phyloP scores from a whole-genome alignment of 2,797 vertebrate genomes.

The Naso thynnoides region DNA sequence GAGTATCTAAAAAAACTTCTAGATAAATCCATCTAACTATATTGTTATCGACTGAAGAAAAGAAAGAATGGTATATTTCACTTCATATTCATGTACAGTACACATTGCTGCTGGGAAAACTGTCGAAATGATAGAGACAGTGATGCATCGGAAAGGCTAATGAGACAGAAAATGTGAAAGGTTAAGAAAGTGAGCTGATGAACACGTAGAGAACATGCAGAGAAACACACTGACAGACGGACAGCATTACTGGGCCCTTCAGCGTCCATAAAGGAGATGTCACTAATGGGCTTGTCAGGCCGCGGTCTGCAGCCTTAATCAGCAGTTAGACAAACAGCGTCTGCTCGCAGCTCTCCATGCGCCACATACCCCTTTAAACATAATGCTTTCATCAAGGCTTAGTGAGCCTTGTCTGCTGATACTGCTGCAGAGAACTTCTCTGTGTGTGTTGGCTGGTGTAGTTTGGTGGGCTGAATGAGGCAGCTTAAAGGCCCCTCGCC shows the following conservation, averaged over 20 bases:
- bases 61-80: not conserved
- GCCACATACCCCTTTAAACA: slow-evolving; percentile 49
- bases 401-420: slow-evolving; percentile 43
- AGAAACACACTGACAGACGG: slow-evolving; percentile 42
- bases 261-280: slow-evolving; percentile 68
- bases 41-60: too few relatives aligned
- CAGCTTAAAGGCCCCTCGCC: slow-evolving; percentile 44
- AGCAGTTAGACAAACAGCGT: slow-evolving; percentile 73
- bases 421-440: slow-evolving; percentile 12
- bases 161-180: slow-evolving; percentile 20
- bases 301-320: slow-evolving; percentile 70
- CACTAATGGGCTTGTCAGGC: slow-evolving; percentile 73
- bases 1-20: too few relatives aligned
- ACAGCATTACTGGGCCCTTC: slow-evolving; percentile 49
- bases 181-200: slow-evolving; percentile 52
- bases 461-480: slow-evolving; percentile 24
- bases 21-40: too few relatives aligned
- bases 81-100: not conserved
- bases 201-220: slow-evolving; percentile 45
- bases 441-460: slow-evolving; percentile 18
- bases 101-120: not conserved
- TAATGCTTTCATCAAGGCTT: slow-evolving; percentile 54
- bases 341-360: slow-evolving; percentile 41
- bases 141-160: not conserved
- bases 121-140: not conserved